Evolutionary conservation across 1,140 invertebrate species (phyloP), one percentile per base, ranked within the genome.

Genomic region (Hylyphantes graminicola): DNA sequence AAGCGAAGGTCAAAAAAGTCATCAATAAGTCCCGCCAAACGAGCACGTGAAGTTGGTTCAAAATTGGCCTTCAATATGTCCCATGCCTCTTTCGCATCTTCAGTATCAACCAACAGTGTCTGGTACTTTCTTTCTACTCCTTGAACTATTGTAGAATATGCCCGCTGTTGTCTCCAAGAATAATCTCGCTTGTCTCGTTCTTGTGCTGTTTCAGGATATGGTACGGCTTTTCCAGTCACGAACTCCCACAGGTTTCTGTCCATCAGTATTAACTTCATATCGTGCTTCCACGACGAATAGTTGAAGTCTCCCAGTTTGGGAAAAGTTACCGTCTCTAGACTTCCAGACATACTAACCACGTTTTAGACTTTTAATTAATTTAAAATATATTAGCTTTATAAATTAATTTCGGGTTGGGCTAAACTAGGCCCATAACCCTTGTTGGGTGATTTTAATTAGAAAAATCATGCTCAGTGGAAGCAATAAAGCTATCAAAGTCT

Each of bases 51-150:
- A 8, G 9, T 77, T 64, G 59, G 21, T 64, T 77, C 74, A 48
- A 77, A 64, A n/a, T 64, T 64, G 15, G 35, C 9, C 54, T 77
- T 77, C 48, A 64, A 53, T 17, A 64, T 77, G 19, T 51, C 74
- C 48, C 74, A 77, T 77, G 57, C 59, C 19, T 51, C 4, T 48
- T 77, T 9, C 15, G 59, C 59, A 53, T 53, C 0, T 77, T 19
- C 48, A n/a, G 59, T 64, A 15, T 63, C 2, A 13, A n/a, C 11
- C 12, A 57, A 35, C 7, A 48, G 10, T 0, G 19, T n/a, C 19
- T 55, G 17, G 8, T 11, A 59, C 48, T 74, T 35, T 74, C 72
- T 59, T 21, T 74, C 55, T 15, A 59, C 50, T 7, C 17, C n/a
- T 59, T 59, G 54, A 59, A 35, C 35, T 35, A 72, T 55, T 10